These are phyloP conservation scores for Tetraodon nigroviridis DNA, from an alignment of 2,113 vertebrate genomes.

Conservation along the genomic window DNA sequence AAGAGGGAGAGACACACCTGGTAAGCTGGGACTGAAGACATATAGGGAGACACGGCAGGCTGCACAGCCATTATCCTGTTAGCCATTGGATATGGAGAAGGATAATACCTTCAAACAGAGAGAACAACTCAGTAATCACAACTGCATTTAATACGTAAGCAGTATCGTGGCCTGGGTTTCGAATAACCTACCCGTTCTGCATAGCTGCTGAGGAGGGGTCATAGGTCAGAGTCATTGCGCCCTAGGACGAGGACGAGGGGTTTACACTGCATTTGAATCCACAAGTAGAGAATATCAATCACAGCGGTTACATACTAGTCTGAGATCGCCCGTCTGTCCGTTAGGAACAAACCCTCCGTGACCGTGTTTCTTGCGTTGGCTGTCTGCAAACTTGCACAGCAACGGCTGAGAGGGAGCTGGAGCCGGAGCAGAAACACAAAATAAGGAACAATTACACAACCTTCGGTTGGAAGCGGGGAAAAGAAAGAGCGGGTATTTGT, in stretches of 20 bases:
- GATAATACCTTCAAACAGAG: constrained; percentile 81
- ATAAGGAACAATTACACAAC: not conserved
- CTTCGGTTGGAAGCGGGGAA: not conserved
- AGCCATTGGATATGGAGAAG: constrained; percentile 91
- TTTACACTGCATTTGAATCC: not conserved
- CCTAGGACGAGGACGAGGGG: constrained; percentile 67
- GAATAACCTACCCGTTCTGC: constrained; percentile 88
- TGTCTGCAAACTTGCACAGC: constrained; percentile 98
- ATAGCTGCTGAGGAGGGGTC: constrained; percentile 93
- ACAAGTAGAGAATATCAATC: not conserved
- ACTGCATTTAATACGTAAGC: not conserved
- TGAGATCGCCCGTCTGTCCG: constrained; percentile 92
- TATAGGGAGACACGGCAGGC: constrained; percentile 89
- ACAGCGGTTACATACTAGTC: constrained; percentile 87
- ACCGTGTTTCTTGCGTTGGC: constrained; percentile 96
- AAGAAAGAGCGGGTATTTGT: constrained; percentile 15
- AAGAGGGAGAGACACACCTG: constrained; percentile 76
- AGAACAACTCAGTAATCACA: constrained; percentile 6
- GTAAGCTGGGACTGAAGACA: constrained; percentile 93
- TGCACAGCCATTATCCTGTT: constrained; percentile 94
- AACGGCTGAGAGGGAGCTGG: constrained; percentile 92
- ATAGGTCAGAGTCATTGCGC: constrained; percentile 96
- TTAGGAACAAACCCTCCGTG: constrained; percentile 94
- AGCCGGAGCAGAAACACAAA: not conserved
- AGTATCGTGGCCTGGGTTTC: not conserved